Percentiles rank a stretch among this genome's conserved stretches.
Evolutionary conservation across 2,797 vertebrate species (phyloP).

Genomic region (Allobates femoralis): DNA sequence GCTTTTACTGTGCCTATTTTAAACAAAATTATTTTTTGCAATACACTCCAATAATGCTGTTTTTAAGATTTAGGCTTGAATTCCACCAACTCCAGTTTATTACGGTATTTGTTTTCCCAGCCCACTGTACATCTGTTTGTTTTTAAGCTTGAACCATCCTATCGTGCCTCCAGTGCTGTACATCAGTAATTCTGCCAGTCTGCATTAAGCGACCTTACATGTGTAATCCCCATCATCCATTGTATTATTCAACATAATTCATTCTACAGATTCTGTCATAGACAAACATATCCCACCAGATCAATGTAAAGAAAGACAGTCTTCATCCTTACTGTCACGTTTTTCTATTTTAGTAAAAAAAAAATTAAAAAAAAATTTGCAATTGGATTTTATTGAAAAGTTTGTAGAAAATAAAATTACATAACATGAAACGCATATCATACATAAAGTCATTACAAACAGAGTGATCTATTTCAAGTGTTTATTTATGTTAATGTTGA

Average conservation of each 20-base stretch:
- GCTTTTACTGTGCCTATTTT: not conserved
- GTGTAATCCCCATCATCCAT: not conserved
- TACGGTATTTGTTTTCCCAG: constrained; percentile 8
- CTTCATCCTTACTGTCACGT: not conserved
- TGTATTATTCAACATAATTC: constrained; percentile 19
- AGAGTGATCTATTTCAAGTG: no score
- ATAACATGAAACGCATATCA: no score
- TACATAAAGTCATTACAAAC: no score
- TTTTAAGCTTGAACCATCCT: constrained; percentile 6
- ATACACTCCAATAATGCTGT: not conserved
- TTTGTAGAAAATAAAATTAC: no score
- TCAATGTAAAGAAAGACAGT: not conserved
- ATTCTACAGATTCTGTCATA: not conserved
- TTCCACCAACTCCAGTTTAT: not conserved
- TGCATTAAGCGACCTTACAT: not conserved
- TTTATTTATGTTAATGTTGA: no score
- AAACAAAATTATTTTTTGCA: not conserved
- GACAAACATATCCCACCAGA: not conserved
- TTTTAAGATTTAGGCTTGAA: not conserved
- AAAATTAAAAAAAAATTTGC: no score
- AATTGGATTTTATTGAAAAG: no score
- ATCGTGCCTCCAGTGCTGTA: not conserved
- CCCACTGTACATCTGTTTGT: constrained; percentile 21
- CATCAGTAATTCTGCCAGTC: constrained; percentile 17
- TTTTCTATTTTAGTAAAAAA: not conserved